Conservation (phyloP, 2,113 vertebrate species). For the Pseudorhombus dupliciocellatus region DNA sequence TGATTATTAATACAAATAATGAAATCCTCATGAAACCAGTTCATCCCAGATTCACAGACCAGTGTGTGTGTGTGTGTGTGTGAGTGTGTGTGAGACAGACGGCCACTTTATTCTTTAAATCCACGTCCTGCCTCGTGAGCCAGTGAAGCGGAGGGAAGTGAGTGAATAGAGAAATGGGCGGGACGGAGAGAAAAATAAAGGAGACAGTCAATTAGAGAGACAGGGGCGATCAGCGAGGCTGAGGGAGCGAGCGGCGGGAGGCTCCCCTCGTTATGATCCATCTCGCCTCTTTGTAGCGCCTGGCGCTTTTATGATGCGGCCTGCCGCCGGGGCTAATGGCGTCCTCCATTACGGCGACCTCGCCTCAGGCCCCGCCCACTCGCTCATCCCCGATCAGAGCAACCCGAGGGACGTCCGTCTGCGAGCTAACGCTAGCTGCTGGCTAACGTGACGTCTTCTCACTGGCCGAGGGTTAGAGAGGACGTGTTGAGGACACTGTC, state of each 20-base stretch:
- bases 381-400: neutral
- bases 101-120: constrained; percentile 38
- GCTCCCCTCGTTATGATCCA: constrained; percentile 67
- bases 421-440: too few relatives aligned
- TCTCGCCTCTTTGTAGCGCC: constrained; percentile 68
- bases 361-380: constrained; percentile 34
- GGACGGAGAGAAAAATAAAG: constrained; percentile 54
- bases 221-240: constrained; percentile 28
- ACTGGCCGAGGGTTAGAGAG: too few relatives aligned
- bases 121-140: constrained; percentile 47
- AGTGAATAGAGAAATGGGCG: constrained; percentile 51
- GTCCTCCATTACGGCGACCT: constrained; percentile 69
- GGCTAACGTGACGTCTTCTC: too few relatives aligned
- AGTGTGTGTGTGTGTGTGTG: constrained; percentile 2
- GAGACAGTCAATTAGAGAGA: constrained; percentile 71
- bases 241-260: constrained; percentile 38
- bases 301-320: constrained; percentile 72
- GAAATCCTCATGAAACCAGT: too few relatives aligned
- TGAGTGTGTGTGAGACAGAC: constrained; percentile 21
- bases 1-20: too few relatives aligned
- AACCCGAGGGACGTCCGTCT: too few relatives aligned
- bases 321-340: constrained; percentile 71
- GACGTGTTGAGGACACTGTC: too few relatives aligned
- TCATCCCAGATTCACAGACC: too few relatives aligned
- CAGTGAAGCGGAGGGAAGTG: constrained; percentile 15